Evolutionary conservation across 1,140 invertebrate species (phyloP).

Genomic region (Danaus plexippus): DNA sequence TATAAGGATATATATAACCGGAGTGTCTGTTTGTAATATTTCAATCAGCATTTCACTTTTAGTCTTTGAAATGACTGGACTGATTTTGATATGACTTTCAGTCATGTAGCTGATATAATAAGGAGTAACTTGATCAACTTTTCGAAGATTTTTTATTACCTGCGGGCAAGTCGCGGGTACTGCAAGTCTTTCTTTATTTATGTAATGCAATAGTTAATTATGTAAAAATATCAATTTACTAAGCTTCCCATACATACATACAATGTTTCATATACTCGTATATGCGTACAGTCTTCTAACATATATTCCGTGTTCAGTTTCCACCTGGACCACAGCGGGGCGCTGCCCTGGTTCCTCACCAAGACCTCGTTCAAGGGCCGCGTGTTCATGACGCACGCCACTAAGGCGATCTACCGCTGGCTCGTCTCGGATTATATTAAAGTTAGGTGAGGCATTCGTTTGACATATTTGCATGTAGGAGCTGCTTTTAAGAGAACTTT

Average conservation of each 20-base stretch:
- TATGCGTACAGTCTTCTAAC: no score
- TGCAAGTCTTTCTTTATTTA: background rate
- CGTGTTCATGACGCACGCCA: constrained; percentile 99
- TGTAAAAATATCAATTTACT: constrained; percentile 2
- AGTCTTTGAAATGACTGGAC: no score
- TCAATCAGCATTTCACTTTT: no score
- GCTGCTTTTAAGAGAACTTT: background rate
- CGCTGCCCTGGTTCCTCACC: constrained; percentile 97
- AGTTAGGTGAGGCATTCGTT: constrained; percentile 81
- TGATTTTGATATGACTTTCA: no score
- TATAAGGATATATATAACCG: no score
- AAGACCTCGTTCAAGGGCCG: constrained; percentile 98
- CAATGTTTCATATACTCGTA: no score
- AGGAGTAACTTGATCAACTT: no score
- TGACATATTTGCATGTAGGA: background rate
- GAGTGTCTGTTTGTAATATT: no score
- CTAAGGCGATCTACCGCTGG: constrained; percentile 99
- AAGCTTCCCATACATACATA: background rate
- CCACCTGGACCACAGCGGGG: constrained; percentile 98
- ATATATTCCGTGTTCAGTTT: constrained; percentile 76
- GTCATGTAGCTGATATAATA: no score
- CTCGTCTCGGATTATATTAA: constrained; percentile 99
- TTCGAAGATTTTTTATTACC: no score
- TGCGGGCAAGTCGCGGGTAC: no score
- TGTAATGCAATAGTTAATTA: background rate